Base-by-base conservation (phyloP, 2,888 invertebrate genomes). In the Poecilus cupreus region DNA sequence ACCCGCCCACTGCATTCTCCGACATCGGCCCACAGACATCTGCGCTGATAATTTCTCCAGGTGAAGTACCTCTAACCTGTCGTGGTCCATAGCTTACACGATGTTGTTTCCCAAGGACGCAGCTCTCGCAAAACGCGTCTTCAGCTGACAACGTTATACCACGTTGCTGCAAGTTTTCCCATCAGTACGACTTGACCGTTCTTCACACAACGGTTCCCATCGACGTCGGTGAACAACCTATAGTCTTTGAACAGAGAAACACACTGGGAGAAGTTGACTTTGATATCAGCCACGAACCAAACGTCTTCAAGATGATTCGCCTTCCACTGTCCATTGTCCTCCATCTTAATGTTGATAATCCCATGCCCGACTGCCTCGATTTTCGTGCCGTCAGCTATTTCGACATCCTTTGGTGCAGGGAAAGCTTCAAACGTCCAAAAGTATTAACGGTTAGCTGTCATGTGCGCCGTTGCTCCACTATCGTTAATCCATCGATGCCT, bases 11-110 rank as follows among this genome's bases (percentile, higher is more conserved):
- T 0, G 85, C 86, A 60, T 81, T 70, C 4, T 37, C 80, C 11
- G 74, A 64, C 49, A 74, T 74, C n/a, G 74, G 74, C 13, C 72
- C 43, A 13, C 74, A 74, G 39, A 74, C 74, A 74, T 74, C 74
- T 74, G 49, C 74, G 24, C 74, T 74, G 22, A 86, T 83, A 22
- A 85, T 60, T 60, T 86, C 84, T 37, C 84, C 85, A 11, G 84
- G 83, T n/a, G 72, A 39, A 16, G 82, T 82, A 8, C 84, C 75
- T 79, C 83, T 68, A 16, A 57, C 20, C 77, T 77, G 16, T 83
- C 84, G 78, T 18, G 26, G 13, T 18, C 64, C 22, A 64, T 79
- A 84, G 32, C 37, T 57, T 83, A 80, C 2, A 37, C 54, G 64
- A 81, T 82, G 16, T n/a, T 51, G 4, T n/a, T n/a, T n/a, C n/a